Conservation (phyloP, 2,888 invertebrate genomes). For the Volucella bombylans region DNA sequence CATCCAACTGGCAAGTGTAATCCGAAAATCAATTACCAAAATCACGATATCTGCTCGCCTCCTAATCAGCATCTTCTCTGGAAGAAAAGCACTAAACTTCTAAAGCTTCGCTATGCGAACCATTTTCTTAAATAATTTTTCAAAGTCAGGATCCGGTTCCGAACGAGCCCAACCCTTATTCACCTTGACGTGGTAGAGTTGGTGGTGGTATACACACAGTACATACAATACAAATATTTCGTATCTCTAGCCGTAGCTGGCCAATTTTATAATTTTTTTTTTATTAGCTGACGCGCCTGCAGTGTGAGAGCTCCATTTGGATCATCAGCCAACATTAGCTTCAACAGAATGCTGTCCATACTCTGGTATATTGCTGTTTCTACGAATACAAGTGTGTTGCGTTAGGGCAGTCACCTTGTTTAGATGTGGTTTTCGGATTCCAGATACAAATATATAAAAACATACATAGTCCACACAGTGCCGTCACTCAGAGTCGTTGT, state of each 20-base stretch:
- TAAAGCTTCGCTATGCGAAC: conserved; percentile 57
- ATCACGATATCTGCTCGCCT: conserved; percentile 47
- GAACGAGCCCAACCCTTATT: conserved; percentile 61
- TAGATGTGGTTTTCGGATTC: conserved; percentile 30
- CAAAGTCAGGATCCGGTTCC: conserved; percentile 68
- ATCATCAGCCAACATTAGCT: conserved; percentile 17
- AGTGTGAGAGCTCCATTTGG: conserved; percentile 28
- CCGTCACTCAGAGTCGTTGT: conserved; percentile 30
- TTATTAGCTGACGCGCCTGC: conserved; percentile 25
- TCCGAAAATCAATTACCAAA: conserved; percentile 54
- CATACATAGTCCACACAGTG: conserved; percentile 6
- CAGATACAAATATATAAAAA: conserved; percentile 18
- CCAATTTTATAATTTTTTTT: conserved; percentile 58
- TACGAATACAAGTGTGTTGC: conserved; percentile 21
- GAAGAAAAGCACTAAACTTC: conserved; percentile 65
- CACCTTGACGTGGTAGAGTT: conserved; percentile 35
- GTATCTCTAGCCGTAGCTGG: conserved; percentile 18
- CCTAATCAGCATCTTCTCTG: conserved; percentile 65
- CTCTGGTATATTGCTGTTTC: conserved; percentile 2
- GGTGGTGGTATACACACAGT: too few species aligned
- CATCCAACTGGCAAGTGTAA: background rate
- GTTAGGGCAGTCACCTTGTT: conserved; percentile 69
- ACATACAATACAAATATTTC: too few species aligned
- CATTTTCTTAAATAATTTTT: conserved; percentile 67
- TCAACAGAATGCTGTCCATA: conserved; percentile 17